phyloP scores from a whole-genome alignment of 2,113 vertebrate species.

The Lanius ludovicianus region DNA sequence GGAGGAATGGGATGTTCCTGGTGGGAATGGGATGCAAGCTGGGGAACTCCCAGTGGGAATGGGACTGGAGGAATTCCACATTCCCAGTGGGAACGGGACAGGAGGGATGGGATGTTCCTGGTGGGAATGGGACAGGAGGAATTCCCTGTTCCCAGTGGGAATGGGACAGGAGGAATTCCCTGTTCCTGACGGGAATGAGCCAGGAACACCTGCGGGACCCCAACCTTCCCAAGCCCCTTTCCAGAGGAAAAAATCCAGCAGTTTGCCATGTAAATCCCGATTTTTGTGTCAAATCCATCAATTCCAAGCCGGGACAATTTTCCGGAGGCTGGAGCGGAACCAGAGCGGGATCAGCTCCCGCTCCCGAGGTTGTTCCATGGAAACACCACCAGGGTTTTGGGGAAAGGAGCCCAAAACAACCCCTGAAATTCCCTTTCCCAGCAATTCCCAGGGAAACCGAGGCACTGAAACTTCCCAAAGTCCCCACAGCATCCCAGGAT shows the following conservation, averaged over 20 bases:
- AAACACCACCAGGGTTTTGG: background rate
- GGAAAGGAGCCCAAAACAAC: background rate
- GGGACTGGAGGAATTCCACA: too few relatives aligned
- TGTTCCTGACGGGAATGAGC: background rate
- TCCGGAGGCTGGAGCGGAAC: background rate
- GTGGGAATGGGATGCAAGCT: too few relatives aligned
- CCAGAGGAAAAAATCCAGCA: accelerated
- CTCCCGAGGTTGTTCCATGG: background rate
- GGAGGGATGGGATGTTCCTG: accelerated
- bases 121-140: too few relatives aligned
- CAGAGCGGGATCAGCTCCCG: background rate
- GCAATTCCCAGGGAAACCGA: background rate
- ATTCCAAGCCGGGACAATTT: background rate
- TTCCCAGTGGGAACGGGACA: background rate
- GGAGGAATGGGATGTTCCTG: too few relatives aligned
- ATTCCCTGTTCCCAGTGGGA: background rate
- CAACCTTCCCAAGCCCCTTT: background rate
- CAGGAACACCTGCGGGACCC: background rate
- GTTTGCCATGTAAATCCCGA: background rate
- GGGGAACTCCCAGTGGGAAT: too few relatives aligned
- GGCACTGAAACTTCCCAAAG: too few relatives aligned
- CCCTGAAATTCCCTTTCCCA: background rate
- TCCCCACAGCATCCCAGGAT: background rate
- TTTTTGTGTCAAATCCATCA: accelerated
- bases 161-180: background rate